phyloP scores from a whole-genome alignment of 1,140 invertebrate species.

The Monochamus saltuarius region DNA sequence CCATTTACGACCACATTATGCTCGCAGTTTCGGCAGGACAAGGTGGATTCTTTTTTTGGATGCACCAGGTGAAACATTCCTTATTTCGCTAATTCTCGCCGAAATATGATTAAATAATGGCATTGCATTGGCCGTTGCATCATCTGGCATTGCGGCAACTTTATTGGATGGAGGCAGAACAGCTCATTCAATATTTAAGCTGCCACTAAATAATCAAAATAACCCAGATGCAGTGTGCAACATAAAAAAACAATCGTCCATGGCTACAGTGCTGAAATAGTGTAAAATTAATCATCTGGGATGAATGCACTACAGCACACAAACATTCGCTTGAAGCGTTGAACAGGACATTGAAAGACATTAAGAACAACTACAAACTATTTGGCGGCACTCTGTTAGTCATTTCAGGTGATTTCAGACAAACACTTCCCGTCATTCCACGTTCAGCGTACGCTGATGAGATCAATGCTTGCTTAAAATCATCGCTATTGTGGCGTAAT shows the following conservation, averaged over 20 bases:
- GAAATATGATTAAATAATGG: conserved; percentile 31
- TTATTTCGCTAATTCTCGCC: conserved; percentile 43
- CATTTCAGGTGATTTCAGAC: conserved; percentile 33
- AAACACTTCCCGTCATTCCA: conserved; percentile 45
- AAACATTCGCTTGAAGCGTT: conserved; percentile 37
- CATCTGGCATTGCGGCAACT: conserved; percentile 54
- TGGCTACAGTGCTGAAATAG: conserved; percentile 33
- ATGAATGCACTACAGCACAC: conserved; percentile 42
- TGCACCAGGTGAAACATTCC: conserved; percentile 49
- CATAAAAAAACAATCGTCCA: conserved; percentile 35
- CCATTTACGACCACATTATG: conserved; percentile 32
- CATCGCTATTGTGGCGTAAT: conserved; percentile 48
- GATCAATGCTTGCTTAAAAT: conserved; percentile 53
- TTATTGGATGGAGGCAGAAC: conserved; percentile 51
- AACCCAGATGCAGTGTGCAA: conserved; percentile 27
- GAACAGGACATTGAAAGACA: conserved; percentile 41
- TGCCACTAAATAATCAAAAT: conserved; percentile 41
- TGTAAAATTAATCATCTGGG: conserved; percentile 37
- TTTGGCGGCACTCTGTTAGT: conserved; percentile 25
- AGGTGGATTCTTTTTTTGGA: conserved; percentile 36
- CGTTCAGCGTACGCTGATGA: conserved; percentile 51
- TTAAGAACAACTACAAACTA: conserved; percentile 9
- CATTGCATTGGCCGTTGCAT: conserved; percentile 50
- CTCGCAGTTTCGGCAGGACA: no score
- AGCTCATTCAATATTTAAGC: conserved; percentile 48